Base-by-base conservation (phyloP, 2,113 vertebrate genomes). In the Strix uralensis region DNA sequence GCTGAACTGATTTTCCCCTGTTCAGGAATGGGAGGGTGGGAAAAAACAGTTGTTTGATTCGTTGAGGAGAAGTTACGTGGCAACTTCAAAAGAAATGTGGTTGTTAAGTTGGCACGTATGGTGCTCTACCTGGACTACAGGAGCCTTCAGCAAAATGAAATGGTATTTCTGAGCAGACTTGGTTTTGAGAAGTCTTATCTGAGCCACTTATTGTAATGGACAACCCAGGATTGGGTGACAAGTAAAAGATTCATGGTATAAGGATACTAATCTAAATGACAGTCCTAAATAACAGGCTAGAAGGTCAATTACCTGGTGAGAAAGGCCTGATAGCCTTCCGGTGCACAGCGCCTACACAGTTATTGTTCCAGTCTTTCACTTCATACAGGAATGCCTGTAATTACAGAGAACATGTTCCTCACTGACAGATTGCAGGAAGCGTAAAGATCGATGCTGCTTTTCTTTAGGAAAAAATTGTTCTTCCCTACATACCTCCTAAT, bases 341-440 rank as follows among this genome's bases (percentile, higher is more conserved):
- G 86, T 75, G 79, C 88, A 38, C 36, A 44, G 65, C 5, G 3
- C 30, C 79, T 83, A 36, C 77, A 47, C 52, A 32, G 38, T 63
- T 82, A 75, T 16, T 96, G 86, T 86, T 93, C 38, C 88, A 86
- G 62, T 51, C 75, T 25, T 84, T 78, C 96, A 15, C 81, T 91
- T 57, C 67, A 58, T 34, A 25, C 54, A 86, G 91, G 92, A 96
- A 94, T 97, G 65, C 42, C 87, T 69, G 36, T 95, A 96, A 97
- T 96, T 94, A 96, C 69, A 93, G 92, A 84, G 38, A 54, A 17
- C 65, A 25, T 40, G 42, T 51, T 90, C 90, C 34, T 86, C 66
- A 26, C 6, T 94, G 93, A 92, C 96, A 94, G 92, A 86, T 82
- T 90, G 75, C 77, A 94, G 96, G 93, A 94, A 96, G 70, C 4